Conservation (phyloP, 23 tunicate species). For the Botrylloides violaceus region DNA sequence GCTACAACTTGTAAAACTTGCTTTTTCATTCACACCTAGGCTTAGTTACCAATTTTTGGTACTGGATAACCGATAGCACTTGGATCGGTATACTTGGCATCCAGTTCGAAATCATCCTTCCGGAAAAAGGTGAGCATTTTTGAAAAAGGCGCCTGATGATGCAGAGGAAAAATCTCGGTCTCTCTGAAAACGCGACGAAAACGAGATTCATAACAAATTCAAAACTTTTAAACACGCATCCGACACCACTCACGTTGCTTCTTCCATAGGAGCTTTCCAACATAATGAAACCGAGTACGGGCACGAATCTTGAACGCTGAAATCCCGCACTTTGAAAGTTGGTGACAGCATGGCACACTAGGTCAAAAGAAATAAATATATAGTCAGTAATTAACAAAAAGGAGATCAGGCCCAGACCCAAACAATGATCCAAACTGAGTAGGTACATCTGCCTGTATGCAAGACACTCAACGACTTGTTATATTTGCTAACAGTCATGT, state of each 20-base stretch:
- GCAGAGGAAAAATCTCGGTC: conserved; percentile 73
- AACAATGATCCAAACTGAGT: background rate
- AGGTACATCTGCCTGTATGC: background rate
- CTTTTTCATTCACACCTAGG: no score
- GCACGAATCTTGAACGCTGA: conserved; percentile 81
- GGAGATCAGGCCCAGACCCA: background rate
- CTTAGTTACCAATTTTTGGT: conserved; percentile 74
- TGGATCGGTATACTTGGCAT: conserved; percentile 62
- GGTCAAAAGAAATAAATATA: conserved; percentile 1
- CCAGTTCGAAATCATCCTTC: conserved; percentile 55
- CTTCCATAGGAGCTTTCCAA: conserved; percentile 72
- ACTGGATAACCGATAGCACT: conserved; percentile 29
- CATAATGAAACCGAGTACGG: conserved; percentile 61
- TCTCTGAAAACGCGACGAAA: conserved; percentile 27
- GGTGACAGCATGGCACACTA: conserved; percentile 99
- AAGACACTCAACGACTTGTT: no score
- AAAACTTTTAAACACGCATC: background rate
- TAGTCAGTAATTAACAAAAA: background rate
- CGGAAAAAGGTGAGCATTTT: conserved; percentile 80
- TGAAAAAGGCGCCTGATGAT: conserved; percentile 70
- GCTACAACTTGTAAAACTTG: background rate
- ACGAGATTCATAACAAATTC: background rate
- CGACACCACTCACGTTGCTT: conserved; percentile 20
- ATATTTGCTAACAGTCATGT: no score
- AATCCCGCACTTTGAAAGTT: conserved; percentile 95